A percentile compares a stretch with the other conserved stretches of the same genome.
Evolutionary conservation across 2,797 vertebrate genomes (phyloP).

Genomic region (Carapus acus): DNA sequence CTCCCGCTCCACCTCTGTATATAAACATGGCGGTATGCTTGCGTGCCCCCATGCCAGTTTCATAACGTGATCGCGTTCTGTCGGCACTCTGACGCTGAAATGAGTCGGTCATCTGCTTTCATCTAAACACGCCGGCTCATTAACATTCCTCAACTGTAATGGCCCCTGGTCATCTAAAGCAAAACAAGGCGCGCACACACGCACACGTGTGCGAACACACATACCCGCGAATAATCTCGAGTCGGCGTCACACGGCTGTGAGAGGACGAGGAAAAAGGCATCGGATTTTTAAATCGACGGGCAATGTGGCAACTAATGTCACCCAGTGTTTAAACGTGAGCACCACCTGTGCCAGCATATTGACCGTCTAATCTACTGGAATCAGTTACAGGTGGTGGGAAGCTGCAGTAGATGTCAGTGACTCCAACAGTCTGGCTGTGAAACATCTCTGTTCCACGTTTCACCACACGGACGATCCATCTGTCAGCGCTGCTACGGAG

Average conservation of each 20-base stretch:
- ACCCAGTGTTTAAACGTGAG: not conserved
- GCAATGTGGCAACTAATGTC: not conserved
- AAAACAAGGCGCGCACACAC: slow-evolving; percentile 3
- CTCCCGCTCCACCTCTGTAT: too few relatives aligned
- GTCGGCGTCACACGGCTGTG: too few relatives aligned
- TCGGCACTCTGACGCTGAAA: slow-evolving; percentile 49
- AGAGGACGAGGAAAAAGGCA: too few relatives aligned
- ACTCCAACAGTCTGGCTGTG: not conserved
- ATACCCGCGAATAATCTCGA: too few relatives aligned
- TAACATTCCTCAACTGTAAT: slow-evolving; percentile 73
- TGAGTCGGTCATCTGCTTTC: slow-evolving; percentile 46
- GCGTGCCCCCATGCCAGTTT: slow-evolving; percentile 14
- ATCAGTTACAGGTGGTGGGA: not conserved
- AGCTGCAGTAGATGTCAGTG: not conserved
- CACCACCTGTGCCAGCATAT: not conserved
- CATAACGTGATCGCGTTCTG: slow-evolving; percentile 21
- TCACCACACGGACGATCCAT: slow-evolving; percentile 22
- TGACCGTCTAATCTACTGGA: not conserved
- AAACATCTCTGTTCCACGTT: slow-evolving; percentile 27
- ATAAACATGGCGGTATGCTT: not conserved
- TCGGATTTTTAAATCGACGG: not conserved
- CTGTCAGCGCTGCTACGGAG: slow-evolving; percentile 28
- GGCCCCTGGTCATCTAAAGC: slow-evolving; percentile 48
- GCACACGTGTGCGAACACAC: slow-evolving; percentile 2
- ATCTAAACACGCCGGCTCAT: slow-evolving; percentile 64